Percentiles rank a stretch among this genome's conserved stretches.
Conservation (phyloP, 2,113 vertebrate species). For the Stictonetta naevosa region DNA sequence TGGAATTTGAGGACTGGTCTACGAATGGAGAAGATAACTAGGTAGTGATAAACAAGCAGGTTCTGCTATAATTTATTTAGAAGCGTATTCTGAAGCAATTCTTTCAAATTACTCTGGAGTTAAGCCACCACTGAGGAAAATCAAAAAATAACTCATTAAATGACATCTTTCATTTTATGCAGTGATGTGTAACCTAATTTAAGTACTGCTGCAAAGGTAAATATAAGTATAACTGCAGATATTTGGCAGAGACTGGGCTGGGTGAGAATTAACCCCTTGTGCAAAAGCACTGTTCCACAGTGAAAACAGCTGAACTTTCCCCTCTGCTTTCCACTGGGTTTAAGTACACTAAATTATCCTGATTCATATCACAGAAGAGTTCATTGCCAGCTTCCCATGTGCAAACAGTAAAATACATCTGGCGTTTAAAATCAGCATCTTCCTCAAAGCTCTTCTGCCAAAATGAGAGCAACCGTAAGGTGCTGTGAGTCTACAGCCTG, state of each 20-base stretch:
- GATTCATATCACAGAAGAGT: not conserved
- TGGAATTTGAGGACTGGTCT: not conserved
- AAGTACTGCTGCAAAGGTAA: not conserved
- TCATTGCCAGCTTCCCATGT: not conserved
- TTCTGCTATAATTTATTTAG: not conserved
- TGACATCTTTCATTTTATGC: not conserved
- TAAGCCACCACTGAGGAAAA: not conserved
- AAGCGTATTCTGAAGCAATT: not conserved
- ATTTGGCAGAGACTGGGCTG: not conserved
- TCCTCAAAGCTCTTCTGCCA: conserved; percentile 17
- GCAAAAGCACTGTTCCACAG: not conserved
- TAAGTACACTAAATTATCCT: not conserved
- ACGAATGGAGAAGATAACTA: not conserved
- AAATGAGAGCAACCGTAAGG: not conserved
- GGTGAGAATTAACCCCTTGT: not conserved
- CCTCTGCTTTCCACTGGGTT: not conserved
- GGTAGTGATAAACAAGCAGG: not conserved
- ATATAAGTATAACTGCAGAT: conserved; percentile 18
- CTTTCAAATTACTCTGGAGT: not conserved
- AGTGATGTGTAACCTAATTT: not conserved
- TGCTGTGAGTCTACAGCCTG: conserved; percentile 27
- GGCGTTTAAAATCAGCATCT: conserved; percentile 12
- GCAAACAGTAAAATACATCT: not conserved
- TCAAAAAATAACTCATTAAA: not conserved
- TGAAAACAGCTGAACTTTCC: not conserved